Evolutionary conservation across 1,140 invertebrate genomes (phyloP).

Genomic region (Melanaphis sacchari): DNA sequence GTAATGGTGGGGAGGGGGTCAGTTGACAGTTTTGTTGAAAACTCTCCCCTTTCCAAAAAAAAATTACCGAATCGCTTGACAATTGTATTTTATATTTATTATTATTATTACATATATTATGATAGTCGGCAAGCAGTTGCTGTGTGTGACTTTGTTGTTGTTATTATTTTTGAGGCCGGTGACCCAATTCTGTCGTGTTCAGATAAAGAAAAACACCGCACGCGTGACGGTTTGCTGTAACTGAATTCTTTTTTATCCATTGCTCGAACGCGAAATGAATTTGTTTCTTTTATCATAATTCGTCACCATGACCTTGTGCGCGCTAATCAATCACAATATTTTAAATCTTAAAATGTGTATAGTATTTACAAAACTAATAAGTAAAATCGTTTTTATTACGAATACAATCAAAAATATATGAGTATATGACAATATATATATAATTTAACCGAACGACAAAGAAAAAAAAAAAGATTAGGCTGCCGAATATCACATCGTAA

Average conservation of each 20-base stretch:
- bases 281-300: slow-evolving; percentile 38
- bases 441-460: background rate
- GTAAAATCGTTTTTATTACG: background rate
- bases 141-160: background rate
- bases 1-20: background rate
- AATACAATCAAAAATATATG: background rate
- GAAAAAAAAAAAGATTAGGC: background rate
- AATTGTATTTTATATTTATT: background rate
- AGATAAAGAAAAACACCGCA: slow-evolving; percentile 4
- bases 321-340: background rate
- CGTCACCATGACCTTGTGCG: background rate
- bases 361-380: background rate
- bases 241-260: slow-evolving; percentile 14
- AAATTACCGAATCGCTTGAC: background rate
- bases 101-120: background rate
- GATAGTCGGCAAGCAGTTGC: background rate
- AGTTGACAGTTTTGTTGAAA: background rate
- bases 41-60: background rate
- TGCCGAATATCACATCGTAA: background rate
- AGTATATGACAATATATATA: background rate
- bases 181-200: slow-evolving; percentile 24
- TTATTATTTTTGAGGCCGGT: slow-evolving; percentile 31
- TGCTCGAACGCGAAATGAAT: slow-evolving; percentile 10
- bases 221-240: slow-evolving; percentile 11
- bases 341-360: background rate